phyloP scores from a whole-genome alignment of 2,797 vertebrate genomes.

The Notamacropus eugenii region DNA sequence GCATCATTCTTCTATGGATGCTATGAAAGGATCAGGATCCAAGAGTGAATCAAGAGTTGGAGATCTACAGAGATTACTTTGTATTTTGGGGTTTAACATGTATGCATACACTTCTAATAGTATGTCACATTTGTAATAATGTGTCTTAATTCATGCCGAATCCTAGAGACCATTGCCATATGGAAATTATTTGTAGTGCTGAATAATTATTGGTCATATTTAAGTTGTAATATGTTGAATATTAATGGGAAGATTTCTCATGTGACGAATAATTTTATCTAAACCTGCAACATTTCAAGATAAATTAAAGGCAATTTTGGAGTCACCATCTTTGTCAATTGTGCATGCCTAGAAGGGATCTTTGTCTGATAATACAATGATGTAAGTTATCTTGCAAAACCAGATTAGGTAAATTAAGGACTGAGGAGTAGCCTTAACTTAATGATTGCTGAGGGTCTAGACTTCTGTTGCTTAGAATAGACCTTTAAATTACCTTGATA shows the following conservation, averaged over 20 bases:
- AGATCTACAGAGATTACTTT: neutral
- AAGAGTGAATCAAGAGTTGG: neutral
- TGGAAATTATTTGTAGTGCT: neutral
- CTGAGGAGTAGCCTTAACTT: neutral
- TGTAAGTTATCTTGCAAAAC: conserved; percentile 39
- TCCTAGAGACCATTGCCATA: neutral
- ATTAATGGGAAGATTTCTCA: conserved; percentile 9
- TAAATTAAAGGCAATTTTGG: conserved; percentile 28
- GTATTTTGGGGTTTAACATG: neutral
- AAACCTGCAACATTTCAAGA: conserved; percentile 29
- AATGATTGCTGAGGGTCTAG: conserved; percentile 9
- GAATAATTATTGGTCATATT: neutral
- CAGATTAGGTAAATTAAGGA: conserved; percentile 52
- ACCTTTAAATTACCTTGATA: conserved; percentile 19
- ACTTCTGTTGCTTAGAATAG: neutral
- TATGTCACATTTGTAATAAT: neutral
- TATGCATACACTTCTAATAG: neutral
- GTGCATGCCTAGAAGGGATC: neutral
- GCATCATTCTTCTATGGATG: neutral
- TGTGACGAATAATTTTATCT: conserved; percentile 30
- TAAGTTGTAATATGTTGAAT: conserved; percentile 5
- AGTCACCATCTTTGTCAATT: conserved; percentile 15
- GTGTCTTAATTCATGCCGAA: neutral
- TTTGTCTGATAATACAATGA: conserved; percentile 38
- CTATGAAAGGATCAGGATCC: neutral